Evolutionary conservation across 1,140 invertebrate genomes (phyloP), one percentile per base, ranked within the genome.

Genomic region (Arion vulgaris): DNA sequence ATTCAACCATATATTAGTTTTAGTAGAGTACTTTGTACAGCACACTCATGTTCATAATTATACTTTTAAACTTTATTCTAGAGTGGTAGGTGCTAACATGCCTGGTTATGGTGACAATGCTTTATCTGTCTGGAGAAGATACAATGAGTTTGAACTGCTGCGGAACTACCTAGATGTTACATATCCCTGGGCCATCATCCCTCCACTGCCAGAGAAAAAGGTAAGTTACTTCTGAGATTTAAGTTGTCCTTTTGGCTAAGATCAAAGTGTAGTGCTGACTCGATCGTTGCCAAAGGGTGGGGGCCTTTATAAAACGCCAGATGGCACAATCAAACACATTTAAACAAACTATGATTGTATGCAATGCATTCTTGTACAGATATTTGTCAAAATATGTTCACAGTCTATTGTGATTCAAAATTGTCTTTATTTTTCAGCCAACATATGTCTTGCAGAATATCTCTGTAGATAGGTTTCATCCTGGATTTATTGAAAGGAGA

Each of bases 91-190:
- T 92, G 93, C 94, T 36, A 94, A 95, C 66, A 88, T 96, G 94
- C 90, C 94, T 94, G 89, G 90, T 93, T 87, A 94, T 94, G 82
- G 92, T 94, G 83, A 94, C 91, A 74, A 95, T 93, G 90, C 93
- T 94, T 88, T 95, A 94, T 91, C 95, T 26, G 93, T 96, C 78
- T 96, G 96, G 96, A 93, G 96, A 86, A 92, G 96, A 75, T 96
- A 96, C 87, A 96, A 95, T 83, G 96, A 97, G 92, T 96, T 97
- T 94, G 96, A 96, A 90, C 93, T 96, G 83, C 93, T 97, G 38
- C 93, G 95, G 87, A 94, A 95, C 84, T 96, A 96, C 89, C 92
- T 96, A 82, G 95, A 95, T 89, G 93, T 95, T 39, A 95, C 94
- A 53, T 96, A 96, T 92, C 95, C 96, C 15, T 95, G 95, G 89